Percentiles rank a stretch among this genome's conserved stretches.
Evolutionary conservation across 2,113 vertebrate species (phyloP).

Genomic region (human (Homo sapiens)): DNA sequence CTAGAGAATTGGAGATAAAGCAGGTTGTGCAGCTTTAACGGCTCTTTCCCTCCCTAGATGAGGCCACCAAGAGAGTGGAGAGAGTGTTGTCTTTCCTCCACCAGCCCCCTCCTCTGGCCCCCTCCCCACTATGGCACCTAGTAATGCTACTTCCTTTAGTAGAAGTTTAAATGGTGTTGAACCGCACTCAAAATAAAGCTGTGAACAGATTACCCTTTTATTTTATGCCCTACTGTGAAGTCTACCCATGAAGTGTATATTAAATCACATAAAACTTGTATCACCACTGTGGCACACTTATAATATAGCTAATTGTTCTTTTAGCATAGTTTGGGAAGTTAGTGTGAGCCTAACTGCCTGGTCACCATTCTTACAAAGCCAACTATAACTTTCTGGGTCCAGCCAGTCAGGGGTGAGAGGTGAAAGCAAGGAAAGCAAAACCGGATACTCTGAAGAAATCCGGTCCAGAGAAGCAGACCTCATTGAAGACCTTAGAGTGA

Average conservation of each 20-base stretch:
- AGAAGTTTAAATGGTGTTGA: neutral
- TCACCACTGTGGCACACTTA: neutral
- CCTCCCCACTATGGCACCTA: too few relatives aligned
- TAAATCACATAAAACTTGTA: neutral
- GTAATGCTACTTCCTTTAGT: neutral
- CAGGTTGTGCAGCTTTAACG: neutral
- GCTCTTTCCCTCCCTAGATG: neutral
- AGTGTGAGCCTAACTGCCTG: neutral
- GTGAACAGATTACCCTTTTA: neutral
- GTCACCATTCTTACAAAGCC: neutral
- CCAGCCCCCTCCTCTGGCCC: fast-evolving
- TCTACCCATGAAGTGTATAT: neutral
- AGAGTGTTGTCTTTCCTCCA: neutral
- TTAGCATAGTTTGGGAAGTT: neutral
- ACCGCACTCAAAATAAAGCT: neutral
- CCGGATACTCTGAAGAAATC: neutral
- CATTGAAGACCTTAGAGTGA: neutral
- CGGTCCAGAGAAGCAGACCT: neutral
- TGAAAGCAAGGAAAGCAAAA: neutral
- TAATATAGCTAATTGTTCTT: neutral
- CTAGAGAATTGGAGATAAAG: neutral
- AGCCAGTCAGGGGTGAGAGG: neutral
- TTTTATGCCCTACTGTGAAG: neutral
- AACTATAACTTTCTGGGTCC: neutral
- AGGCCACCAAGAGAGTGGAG: too few relatives aligned